These are phyloP conservation scores for Hepsetus odoe DNA, from an alignment of 2,113 vertebrate genomes.

Conservation along the genomic window DNA sequence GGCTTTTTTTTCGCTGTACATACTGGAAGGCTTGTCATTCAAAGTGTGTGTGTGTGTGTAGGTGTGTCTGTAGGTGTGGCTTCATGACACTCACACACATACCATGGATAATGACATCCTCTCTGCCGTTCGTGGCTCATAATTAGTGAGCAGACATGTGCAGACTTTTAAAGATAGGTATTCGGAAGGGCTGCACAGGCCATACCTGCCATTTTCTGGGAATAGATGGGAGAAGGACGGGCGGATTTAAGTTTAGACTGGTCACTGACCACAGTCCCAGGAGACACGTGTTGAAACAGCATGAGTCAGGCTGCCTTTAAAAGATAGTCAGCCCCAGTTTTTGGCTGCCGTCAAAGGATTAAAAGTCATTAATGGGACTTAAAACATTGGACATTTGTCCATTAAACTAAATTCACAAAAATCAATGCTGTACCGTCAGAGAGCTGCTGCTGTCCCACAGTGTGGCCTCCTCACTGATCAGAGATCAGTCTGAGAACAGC, in stretches of 20 bases:
- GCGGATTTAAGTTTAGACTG: slow-evolving; percentile 22
- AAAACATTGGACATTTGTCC: too few species aligned
- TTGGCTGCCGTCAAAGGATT: too few species aligned
- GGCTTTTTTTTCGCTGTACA: slow-evolving; percentile 21
- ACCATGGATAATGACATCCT: slow-evolving; percentile 52
- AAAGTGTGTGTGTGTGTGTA: not conserved
- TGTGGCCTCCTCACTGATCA: too few species aligned
- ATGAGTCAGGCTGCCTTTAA: too few species aligned
- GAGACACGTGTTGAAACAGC: not conserved
- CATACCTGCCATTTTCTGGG: slow-evolving; percentile 39
- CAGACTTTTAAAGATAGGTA: slow-evolving; percentile 54
- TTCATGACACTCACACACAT: slow-evolving; percentile 42
- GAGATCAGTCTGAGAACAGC: too few species aligned
- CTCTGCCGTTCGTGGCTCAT: slow-evolving; percentile 48
- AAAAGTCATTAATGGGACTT: not conserved
- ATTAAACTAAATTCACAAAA: too few species aligned
- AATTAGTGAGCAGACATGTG: slow-evolving; percentile 56
- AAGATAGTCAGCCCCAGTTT: too few species aligned
- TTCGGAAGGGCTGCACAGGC: slow-evolving; percentile 35
- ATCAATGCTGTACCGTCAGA: too few species aligned
- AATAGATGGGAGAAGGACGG: slow-evolving; percentile 8
- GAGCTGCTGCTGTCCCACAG: too few species aligned
- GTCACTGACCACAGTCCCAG: not conserved
- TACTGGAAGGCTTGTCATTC: slow-evolving; percentile 35
- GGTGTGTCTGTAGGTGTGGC: slow-evolving; percentile 54